phyloP scores from a whole-genome alignment of 2,888 invertebrate genomes.

The Agapetus fuscipes region DNA sequence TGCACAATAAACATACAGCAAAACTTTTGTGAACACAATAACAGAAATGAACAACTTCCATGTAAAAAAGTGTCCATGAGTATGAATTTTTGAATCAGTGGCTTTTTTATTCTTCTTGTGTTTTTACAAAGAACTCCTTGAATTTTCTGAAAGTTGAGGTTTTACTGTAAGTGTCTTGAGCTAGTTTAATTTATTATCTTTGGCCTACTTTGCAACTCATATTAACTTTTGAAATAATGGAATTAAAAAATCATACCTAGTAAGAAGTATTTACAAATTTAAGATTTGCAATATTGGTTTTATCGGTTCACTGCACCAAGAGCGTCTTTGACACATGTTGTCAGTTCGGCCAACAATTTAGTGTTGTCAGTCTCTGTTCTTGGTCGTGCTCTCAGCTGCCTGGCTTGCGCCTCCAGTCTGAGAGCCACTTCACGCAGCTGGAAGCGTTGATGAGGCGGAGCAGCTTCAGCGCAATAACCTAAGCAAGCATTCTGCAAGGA shows the following conservation, averaged over 20 bases:
- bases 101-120: no score
- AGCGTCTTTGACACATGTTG: slow-evolving; percentile 55
- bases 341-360: slow-evolving; percentile 56
- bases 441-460: slow-evolving; percentile 81
- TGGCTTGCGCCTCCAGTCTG: slow-evolving; percentile 58
- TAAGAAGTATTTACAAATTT: background rate
- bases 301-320: slow-evolving; percentile 18
- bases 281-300: slow-evolving; percentile 2
- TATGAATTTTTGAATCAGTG: no score
- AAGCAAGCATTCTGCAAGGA: slow-evolving; percentile 74
- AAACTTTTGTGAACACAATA: no score
- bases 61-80: no score
- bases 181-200: no score
- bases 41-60: no score
- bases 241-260: background rate
- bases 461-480: slow-evolving; percentile 69
- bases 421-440: slow-evolving; percentile 70
- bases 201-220: no score
- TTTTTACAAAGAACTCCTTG: background rate
- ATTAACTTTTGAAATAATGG: background rate
- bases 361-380: slow-evolving; percentile 46
- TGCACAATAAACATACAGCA: no score
- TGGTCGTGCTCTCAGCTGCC: slow-evolving; percentile 35
- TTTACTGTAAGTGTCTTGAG: background rate
- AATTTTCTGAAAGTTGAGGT: background rate